A percentile compares a stretch with the other conserved stretches of the same genome.
Conservation (phyloP, 1,140 invertebrate genomes). For the Cryptotermes secundus region DNA sequence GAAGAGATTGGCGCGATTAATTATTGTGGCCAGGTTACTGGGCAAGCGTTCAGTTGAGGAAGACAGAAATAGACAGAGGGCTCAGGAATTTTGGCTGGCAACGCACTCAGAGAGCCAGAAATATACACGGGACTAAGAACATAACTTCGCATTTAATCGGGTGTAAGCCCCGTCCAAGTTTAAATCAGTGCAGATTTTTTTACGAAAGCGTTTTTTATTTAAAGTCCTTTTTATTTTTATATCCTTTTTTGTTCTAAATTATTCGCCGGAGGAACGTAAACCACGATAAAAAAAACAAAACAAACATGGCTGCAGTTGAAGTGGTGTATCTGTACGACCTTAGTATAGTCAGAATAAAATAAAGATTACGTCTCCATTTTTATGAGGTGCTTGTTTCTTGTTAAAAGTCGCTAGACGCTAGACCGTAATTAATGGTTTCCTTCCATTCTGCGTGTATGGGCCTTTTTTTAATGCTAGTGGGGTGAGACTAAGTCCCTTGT, state of each 20-base stretch:
- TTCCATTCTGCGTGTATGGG: no score
- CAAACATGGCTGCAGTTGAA: neutral
- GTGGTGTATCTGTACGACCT: no score
- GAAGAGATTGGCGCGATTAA: neutral
- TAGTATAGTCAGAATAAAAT: neutral
- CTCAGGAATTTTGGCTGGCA: conserved; percentile 14
- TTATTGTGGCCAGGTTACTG: neutral
- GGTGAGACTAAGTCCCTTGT: no score
- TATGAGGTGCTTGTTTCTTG: no score
- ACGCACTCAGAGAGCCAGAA: neutral
- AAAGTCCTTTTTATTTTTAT: neutral
- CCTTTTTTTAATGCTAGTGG: neutral
- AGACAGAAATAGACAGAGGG: neutral
- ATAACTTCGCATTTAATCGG: neutral
- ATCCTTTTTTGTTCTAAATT: neutral
- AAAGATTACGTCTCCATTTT: neutral
- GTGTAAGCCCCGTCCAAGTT: neutral
- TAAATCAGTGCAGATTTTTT: neutral
- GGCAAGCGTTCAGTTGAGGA: neutral
- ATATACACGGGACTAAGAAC: neutral
- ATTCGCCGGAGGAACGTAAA: neutral
- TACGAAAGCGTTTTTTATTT: no score
- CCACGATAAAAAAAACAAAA: neutral
- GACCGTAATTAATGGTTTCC: no score
- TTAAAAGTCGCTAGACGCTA: no score